These are phyloP conservation scores for Periparus ater DNA, from an alignment of 2,797 vertebrate species.

Conservation along the genomic window DNA sequence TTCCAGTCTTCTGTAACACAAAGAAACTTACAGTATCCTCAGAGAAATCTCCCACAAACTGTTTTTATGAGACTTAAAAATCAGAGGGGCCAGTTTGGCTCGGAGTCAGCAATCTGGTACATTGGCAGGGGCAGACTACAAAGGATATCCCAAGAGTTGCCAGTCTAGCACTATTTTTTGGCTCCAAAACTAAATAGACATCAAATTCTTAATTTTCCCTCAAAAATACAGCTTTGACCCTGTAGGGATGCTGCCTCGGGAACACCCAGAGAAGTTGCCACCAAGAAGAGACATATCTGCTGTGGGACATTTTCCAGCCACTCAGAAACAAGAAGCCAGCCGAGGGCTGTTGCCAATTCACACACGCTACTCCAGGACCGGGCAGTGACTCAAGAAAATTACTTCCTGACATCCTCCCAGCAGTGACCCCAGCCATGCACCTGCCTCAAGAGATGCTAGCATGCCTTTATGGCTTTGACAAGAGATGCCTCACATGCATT, in stretches of 20 bases:
- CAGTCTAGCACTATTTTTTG: conserved; percentile 19
- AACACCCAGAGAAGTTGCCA: background rate
- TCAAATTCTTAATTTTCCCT: background rate
- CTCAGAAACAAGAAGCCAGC: conserved; percentile 7
- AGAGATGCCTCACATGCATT: background rate
- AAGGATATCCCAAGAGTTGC: conserved; percentile 30
- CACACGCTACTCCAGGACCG: background rate
- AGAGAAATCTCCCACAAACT: conserved; percentile 40
- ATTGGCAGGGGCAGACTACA: conserved; percentile 22
- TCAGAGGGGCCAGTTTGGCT: conserved; percentile 50
- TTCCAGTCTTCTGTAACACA: background rate
- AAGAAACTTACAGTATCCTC: background rate
- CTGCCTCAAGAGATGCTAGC: background rate
- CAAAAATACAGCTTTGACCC: background rate
- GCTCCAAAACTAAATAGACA: background rate
- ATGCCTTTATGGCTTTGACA: background rate
- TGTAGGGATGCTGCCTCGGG: background rate
- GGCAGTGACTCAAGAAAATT: background rate
- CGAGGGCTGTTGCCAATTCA: background rate
- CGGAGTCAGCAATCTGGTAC: conserved; percentile 32
- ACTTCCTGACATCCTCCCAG: background rate
- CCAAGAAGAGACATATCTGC: background rate
- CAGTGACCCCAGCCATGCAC: background rate
- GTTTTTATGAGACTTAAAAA: conserved; percentile 27
- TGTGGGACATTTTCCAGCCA: background rate